A percentile compares a stretch with the other conserved stretches of the same genome.
phyloP scores from a whole-genome alignment of 92 coral and sea anemone species.

The Palythoa grandiflora region DNA sequence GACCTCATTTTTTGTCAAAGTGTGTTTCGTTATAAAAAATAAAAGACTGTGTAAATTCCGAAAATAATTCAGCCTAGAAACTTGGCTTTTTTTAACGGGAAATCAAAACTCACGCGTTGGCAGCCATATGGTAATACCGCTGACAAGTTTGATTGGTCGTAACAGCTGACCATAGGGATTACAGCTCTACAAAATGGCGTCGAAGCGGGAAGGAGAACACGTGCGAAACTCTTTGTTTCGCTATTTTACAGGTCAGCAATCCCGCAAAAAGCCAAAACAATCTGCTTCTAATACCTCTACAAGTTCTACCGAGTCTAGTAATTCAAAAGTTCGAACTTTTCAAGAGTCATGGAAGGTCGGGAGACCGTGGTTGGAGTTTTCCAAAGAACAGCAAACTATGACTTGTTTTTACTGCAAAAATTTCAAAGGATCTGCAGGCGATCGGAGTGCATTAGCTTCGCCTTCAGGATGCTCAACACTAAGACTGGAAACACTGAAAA shows the following conservation, averaged over 20 bases:
- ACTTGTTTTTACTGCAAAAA: conserved; percentile 50
- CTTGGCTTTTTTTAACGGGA: conserved; percentile 24
- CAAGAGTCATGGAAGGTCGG: conserved; percentile 38
- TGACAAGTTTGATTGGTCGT: conserved; percentile 21
- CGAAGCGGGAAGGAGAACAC: conserved; percentile 22
- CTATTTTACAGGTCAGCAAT: conserved; percentile 26
- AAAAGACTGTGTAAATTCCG: background rate
- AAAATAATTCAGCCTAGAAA: background rate
- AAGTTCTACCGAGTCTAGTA: conserved; percentile 16
- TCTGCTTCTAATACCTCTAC: conserved; percentile 20
- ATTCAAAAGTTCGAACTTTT: conserved; percentile 32
- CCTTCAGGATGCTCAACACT: conserved; percentile 50
- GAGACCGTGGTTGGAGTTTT: conserved; percentile 46
- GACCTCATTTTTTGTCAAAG: background rate
- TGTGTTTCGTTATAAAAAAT: background rate
- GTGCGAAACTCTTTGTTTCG: conserved; percentile 25
- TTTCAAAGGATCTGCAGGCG: conserved; percentile 43
- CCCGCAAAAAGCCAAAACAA: conserved; percentile 16
- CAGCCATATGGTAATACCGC: conserved; percentile 25
- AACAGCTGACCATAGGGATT: conserved; percentile 24
- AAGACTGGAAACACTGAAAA: conserved; percentile 59
- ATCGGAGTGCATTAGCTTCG: conserved; percentile 55
- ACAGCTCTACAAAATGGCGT: conserved; percentile 18
- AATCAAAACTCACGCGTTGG: conserved; percentile 24
- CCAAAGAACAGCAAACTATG: conserved; percentile 43